Base-by-base conservation (phyloP, 2,888 invertebrate genomes). In the Petrolisthes manimaculis region DNA sequence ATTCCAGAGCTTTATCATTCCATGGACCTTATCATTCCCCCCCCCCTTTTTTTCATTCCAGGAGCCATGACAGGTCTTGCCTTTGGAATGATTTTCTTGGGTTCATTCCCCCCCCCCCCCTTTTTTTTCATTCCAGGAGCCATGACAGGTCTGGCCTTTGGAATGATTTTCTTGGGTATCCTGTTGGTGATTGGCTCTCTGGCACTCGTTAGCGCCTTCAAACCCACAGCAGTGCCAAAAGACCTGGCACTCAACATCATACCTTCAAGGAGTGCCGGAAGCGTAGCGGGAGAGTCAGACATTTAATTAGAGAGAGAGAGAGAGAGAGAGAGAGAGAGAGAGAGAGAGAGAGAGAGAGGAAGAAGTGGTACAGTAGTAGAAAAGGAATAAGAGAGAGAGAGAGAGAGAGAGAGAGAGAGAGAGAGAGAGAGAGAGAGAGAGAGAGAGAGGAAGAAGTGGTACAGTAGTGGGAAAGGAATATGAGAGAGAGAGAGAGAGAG, bases 31-130 rank as follows among this genome's bases (percentile, higher is more conserved):
- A 37, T 78, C 5, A 8, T 6, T 4, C 53, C 53, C 3, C 21
- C 4, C 51, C 51, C 21, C 78, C 53, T 78, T 53, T 4, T 53
- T n/a, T 37, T 2, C 8, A 51, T 8, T 53, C 1, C 80, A 89
- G 89, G 89, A n/a, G 82, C n/a, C 82, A 89, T 89, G 89, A 83
- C 89, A 0, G 86, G 89, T 2, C 82, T 89, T 61, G 89, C 89
- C 14, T 79, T 89, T 21, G 89, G 89, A 0, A 89, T 89, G 89
- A 87, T 89, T 24, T 79, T 87, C 82, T 71, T 89, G 14, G 89
- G 89, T 14, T 78, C 53, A 8, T 78, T 37, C 78, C 53, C 37
- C n/a, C 53, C 53, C 3, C 21, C 4, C 51, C 51, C 21, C 78
- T 4, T 78, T 53, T 4, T 53, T n/a, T 37, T 2, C 8, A 51